Percentiles rank a stretch among this genome's conserved stretches.
Evolutionary conservation across 2,797 vertebrate genomes (phyloP).

Genomic region (Hafferia zeledoni): DNA sequence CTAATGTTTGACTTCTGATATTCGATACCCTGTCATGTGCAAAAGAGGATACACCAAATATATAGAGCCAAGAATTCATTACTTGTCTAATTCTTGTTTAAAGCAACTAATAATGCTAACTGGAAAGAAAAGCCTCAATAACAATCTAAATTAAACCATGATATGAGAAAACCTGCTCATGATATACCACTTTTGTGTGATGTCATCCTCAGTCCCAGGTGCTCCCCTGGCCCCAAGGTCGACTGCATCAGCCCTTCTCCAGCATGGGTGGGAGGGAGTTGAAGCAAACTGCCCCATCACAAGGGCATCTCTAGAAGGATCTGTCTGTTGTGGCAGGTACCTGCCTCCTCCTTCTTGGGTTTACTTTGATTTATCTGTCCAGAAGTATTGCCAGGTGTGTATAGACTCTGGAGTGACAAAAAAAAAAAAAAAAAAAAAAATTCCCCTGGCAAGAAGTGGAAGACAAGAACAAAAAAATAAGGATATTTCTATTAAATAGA

Average conservation of each 20-base stretch:
- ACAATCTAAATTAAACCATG: not conserved
- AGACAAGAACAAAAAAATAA: not conserved
- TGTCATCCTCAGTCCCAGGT: not conserved
- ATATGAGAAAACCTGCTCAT: not conserved
- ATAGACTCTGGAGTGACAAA: not conserved
- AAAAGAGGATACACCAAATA: not conserved
- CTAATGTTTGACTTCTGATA: accelerated
- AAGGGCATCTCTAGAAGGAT: not conserved
- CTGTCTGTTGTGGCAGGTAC: accelerated
- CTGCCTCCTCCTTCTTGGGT: not conserved
- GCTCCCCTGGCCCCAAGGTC: accelerated
- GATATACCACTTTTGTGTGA: not conserved
- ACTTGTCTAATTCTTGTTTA: not conserved
- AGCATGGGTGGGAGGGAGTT: accelerated
- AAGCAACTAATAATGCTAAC: not conserved
- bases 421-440: not conserved
- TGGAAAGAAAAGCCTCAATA: not conserved
- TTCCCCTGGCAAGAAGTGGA: not conserved
- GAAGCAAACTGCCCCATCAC: accelerated
- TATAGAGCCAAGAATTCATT: not conserved
- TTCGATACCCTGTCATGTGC: not conserved
- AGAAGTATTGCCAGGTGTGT: not conserved
- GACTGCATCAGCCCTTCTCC: not conserved
- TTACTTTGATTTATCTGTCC: not conserved
- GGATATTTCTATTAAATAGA: not conserved